Evolutionary conservation across 2,797 vertebrate genomes (phyloP).

Genomic region (Manis crassicaudata): DNA sequence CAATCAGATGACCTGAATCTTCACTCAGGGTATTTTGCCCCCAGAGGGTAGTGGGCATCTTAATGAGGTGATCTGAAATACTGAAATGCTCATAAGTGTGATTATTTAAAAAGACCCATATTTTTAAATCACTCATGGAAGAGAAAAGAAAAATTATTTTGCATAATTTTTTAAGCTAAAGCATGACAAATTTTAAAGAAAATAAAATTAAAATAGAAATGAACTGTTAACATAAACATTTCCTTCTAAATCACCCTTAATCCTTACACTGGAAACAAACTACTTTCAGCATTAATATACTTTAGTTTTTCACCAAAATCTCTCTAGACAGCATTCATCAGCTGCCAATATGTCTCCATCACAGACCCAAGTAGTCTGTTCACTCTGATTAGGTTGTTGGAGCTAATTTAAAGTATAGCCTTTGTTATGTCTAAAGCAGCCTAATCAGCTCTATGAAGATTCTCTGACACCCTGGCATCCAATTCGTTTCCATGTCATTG

Average conservation of each 20-base stretch:
- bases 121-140: constrained; percentile 7
- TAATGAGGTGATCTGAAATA: not conserved
- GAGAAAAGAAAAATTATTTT: not conserved
- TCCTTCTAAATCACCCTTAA: constrained; percentile 66
- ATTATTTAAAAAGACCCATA: constrained; percentile 6
- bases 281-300: constrained; percentile 71
- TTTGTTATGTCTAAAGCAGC: constrained; percentile 61
- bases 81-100: not conserved
- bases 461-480: constrained; percentile 54
- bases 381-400: constrained; percentile 68
- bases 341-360: constrained; percentile 75
- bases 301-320: constrained; percentile 64
- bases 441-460: constrained; percentile 66
- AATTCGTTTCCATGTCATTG: constrained; percentile 23
- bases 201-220: constrained; percentile 45
- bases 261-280: constrained; percentile 63
- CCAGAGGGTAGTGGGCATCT: not conserved
- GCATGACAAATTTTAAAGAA: constrained; percentile 13
- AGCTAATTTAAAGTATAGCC: constrained; percentile 69
- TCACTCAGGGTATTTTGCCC: not conserved
- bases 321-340: constrained; percentile 65
- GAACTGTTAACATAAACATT: constrained; percentile 45
- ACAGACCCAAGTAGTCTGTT: constrained; percentile 66
- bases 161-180: not conserved
- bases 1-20: not conserved